These are phyloP conservation scores for Pyrochroa serraticornis DNA, from an alignment of 2,888 invertebrate genomes.

Conservation along the genomic window DNA sequence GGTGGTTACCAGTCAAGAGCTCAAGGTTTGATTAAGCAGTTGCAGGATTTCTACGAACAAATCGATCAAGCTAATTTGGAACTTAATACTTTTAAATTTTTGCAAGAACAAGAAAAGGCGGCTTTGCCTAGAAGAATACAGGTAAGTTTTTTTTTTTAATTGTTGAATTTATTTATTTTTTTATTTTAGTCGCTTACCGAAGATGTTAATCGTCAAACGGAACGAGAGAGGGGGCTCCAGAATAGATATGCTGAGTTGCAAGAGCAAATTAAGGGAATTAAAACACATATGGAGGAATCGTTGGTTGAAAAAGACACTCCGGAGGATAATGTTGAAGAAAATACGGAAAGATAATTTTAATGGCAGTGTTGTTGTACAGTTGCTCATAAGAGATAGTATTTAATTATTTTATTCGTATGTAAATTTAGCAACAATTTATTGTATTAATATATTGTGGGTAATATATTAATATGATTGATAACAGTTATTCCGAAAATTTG, in stretches of 20 bases:
- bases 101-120: constrained; percentile 86
- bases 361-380: neutral
- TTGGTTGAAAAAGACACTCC: constrained; percentile 25
- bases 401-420: too few relatives aligned
- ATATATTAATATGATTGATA: too few relatives aligned
- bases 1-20: constrained; percentile 83
- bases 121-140: constrained; percentile 91
- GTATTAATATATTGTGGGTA: too few relatives aligned
- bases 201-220: constrained; percentile 90
- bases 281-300: constrained; percentile 41
- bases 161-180: neutral
- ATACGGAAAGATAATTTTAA: neutral
- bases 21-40: constrained; percentile 85
- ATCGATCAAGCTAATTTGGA: constrained; percentile 90
- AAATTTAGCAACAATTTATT: too few relatives aligned
- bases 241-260: constrained; percentile 79
- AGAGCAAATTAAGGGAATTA: constrained; percentile 61
- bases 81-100: constrained; percentile 86
- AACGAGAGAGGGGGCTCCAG: constrained; percentile 89
- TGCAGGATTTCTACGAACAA: constrained; percentile 86
- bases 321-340: neutral
- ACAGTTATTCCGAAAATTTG: too few relatives aligned
- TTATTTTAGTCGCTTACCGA: constrained; percentile 78
- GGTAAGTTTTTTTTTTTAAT: constrained; percentile 58
- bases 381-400: too few relatives aligned